Evolutionary conservation across 1,140 invertebrate species (phyloP).

Genomic region (Nautilus pompilius): DNA sequence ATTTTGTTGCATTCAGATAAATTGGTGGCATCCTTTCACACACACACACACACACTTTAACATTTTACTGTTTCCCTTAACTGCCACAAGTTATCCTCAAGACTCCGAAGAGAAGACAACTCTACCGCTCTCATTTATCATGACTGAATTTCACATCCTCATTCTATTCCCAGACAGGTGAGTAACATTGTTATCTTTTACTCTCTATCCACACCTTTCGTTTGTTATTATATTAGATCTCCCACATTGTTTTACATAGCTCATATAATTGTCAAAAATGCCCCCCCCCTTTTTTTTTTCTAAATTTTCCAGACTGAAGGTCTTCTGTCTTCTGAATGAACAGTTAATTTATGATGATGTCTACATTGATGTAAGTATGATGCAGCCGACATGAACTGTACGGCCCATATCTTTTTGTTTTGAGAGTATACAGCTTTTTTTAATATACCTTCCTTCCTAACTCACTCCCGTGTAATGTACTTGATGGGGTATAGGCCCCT

Average conservation of each 20-base stretch:
- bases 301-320: conserved; percentile 64
- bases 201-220: neutral
- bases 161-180: conserved; percentile 76
- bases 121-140: conserved; percentile 71
- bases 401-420: too few relatives aligned
- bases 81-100: conserved; percentile 29
- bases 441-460: too few relatives aligned
- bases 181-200: conserved; percentile 4
- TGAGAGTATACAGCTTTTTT: too few relatives aligned
- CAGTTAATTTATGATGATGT: conserved; percentile 83
- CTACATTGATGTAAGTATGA: conserved; percentile 65
- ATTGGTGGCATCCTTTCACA: too few relatives aligned
- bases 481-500: too few relatives aligned
- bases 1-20: too few relatives aligned
- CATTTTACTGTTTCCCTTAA: too few relatives aligned
- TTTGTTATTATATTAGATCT: neutral
- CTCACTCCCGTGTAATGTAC: too few relatives aligned
- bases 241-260: neutral
- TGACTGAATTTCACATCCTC: conserved; percentile 88
- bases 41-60: too few relatives aligned
- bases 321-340: conserved; percentile 80
- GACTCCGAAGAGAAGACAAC: conserved; percentile 28
- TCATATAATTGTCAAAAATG: neutral
- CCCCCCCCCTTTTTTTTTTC: conserved; percentile 5
- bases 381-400: too few relatives aligned